These are phyloP conservation scores for Chrysodeixis includens DNA, from an alignment of 2,888 invertebrate species.

Conservation along the genomic window DNA sequence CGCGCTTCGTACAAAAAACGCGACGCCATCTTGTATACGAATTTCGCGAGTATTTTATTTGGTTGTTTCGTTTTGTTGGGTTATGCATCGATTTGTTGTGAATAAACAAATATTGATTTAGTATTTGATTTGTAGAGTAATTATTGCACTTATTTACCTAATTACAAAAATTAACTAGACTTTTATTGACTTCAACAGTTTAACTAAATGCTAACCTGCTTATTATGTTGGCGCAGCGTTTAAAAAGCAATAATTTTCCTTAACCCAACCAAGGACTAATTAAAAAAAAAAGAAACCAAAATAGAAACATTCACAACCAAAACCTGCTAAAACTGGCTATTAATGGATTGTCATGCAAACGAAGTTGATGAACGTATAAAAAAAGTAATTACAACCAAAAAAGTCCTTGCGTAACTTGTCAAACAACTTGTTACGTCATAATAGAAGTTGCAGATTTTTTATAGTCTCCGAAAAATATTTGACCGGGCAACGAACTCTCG, in stretches of 20 bases:
- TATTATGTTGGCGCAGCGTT: not conserved
- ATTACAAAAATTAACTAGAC: not conserved
- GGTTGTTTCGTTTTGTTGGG: slow-evolving; percentile 50
- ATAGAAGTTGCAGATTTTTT: slow-evolving; percentile 82
- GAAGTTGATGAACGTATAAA: slow-evolving; percentile 49
- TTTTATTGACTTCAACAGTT: slow-evolving; percentile 17
- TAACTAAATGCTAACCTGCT: not conserved
- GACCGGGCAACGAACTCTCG: slow-evolving; percentile 80
- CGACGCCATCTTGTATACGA: slow-evolving; percentile 74
- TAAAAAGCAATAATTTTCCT: slow-evolving; percentile 9
- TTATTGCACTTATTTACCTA: not conserved
- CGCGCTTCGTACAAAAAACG: slow-evolving; percentile 75
- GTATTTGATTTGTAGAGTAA: not conserved
- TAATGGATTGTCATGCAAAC: slow-evolving; percentile 50
- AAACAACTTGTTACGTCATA: slow-evolving; percentile 77
- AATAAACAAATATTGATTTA: slow-evolving; percentile 37
- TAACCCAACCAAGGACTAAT: slow-evolving; percentile 3
- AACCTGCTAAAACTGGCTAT: slow-evolving; percentile 35
- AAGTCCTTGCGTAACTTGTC: slow-evolving; percentile 67
- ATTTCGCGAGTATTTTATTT: slow-evolving; percentile 59
- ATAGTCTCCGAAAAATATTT: slow-evolving; percentile 79
- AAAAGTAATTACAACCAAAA: slow-evolving; percentile 61
- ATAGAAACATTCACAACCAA: slow-evolving; percentile 31
- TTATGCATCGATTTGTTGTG: slow-evolving; percentile 60
- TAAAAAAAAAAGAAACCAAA: slow-evolving; percentile 34